These are phyloP conservation scores for Oscheius myriophilus DNA, from an alignment of 2,888 invertebrate genomes.

Conservation along the genomic window DNA sequence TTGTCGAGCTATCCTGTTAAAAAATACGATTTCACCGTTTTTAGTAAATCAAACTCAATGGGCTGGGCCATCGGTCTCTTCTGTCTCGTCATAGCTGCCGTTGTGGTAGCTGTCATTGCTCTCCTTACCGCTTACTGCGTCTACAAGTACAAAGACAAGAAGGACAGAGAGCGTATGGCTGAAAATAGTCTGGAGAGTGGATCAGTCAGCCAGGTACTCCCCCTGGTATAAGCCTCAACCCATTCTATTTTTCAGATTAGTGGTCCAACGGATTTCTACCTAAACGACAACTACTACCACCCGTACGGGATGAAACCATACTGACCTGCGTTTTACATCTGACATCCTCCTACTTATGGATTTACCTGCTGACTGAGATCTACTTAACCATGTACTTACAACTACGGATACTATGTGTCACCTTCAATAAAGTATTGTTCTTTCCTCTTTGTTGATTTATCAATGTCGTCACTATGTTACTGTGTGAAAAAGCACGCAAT, in stretches of 20 bases:
- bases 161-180: conserved; percentile 45
- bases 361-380: too few species aligned
- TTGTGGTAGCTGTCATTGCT: conserved; percentile 50
- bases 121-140: conserved; percentile 48
- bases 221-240: neutral
- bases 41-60: conserved; percentile 51
- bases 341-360: neutral
- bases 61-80: conserved; percentile 65
- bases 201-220: conserved; percentile 40
- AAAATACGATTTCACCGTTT: too few species aligned
- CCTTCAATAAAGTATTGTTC: conserved; percentile 1
- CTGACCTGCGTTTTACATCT: neutral
- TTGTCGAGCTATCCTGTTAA: conserved; percentile 1
- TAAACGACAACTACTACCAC: conserved; percentile 34
- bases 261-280: conserved; percentile 52
- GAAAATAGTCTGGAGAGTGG: conserved; percentile 45
- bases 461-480: too few species aligned
- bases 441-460: neutral
- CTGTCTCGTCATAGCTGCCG: conserved; percentile 55
- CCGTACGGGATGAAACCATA: conserved; percentile 26
- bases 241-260: conserved; percentile 45
- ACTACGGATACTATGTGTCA: too few species aligned
- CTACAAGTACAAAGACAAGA: conserved; percentile 49
- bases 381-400: too few species aligned
- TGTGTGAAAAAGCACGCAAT: too few species aligned